Base-by-base conservation (phyloP, 2,113 vertebrate species). In the Raja brachyura region DNA sequence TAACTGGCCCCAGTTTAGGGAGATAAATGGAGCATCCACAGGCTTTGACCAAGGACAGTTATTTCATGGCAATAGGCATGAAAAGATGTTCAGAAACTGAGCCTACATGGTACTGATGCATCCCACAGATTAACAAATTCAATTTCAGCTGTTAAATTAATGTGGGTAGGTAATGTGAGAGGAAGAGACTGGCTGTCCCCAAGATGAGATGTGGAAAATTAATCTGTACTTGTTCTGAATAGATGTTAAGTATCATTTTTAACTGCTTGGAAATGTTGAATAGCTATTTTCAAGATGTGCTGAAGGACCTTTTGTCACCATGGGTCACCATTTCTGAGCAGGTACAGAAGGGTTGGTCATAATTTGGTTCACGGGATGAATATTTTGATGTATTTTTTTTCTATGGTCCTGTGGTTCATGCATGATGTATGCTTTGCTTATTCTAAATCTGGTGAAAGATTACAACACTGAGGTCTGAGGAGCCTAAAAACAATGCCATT, bases 261-360 rank as follows among this genome's bases (percentile, higher is more conserved):
- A 92, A 33, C 10, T 70, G 68, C 68, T 54, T 39, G 70, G 7
- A 90, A n/a, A 16, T 13, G 28, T 68, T 66, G 14, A 90, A 70
- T 90, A 70, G 61, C 59, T 70, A 92, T 73, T 92, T 92, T 92
- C 22, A 54, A 39, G 22, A 92, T 92, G 18, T 54, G 33, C 90
- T 92, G 90, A 92, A 92, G 39, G 66, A 92, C 2, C 63, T 70
- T 70, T 90, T 92, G 39, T 73, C 68, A 92, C 39, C 68, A 90
- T 90, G 20, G 54, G 14, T 66, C 73, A 10, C 73, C 6, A 73
- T 92, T 73, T 90, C 33, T 92, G 68, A 92, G 20, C 25, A 39
- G 22, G 48, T 54, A 73, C 73, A 68, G 68, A 39, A 5, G 88
- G 63, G 7, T 90, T 90, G 66, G 68, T 63, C 59, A 63, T 88